Base-by-base conservation (phyloP, 2,888 invertebrate species). In the Eubasilissa splendida region DNA sequence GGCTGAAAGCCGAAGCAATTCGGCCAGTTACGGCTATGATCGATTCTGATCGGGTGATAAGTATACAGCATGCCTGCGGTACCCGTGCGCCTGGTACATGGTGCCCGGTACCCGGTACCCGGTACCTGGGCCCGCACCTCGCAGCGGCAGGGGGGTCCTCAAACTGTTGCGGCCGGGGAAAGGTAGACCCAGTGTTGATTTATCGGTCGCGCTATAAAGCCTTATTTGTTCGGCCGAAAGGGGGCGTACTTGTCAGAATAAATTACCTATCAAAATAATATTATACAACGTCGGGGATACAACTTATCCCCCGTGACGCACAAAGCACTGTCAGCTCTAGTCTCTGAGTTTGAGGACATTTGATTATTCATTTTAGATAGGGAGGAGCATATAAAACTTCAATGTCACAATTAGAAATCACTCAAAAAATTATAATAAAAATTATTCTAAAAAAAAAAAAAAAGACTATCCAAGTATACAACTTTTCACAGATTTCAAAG, bases 31-130 rank as follows among this genome's bases (percentile, higher is more conserved):
- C 63, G 33, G 66, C 73, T 53, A 50, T 83, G 81, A 83, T 83
- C 83, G 81, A 83, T 81, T 83, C 76, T 76, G 77, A 83, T 81
- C 79, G 74, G 71, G 76, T 71, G 83, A 83, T 82, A 82, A 81
- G 77, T 80, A 33, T 75, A 77, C 56, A 56, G 73, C 31, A 33
- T 66, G 12, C 70, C 79, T 73, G 65, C 71, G 31, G n/a, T 9
- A 70, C 71, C 22, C 14, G 33, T 42, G n/a, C 54, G 33, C 53
- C 53, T 66, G 12, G 14, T 52, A 66, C 53, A 56, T 12, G 56
- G 60, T 14, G 60, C 33, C 11, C 11, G 31, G n/a, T 63, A 14
- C n/a, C 11, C 11, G 31, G n/a, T 63, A 14, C n/a, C 33, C 31
- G 50, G n/a, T 66, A 33, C 42, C 31, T 22, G 22, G 22, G 22